These are phyloP conservation scores for Dasysyrphus albostriatus DNA, from an alignment of 2,888 invertebrate species.

Conservation along the genomic window DNA sequence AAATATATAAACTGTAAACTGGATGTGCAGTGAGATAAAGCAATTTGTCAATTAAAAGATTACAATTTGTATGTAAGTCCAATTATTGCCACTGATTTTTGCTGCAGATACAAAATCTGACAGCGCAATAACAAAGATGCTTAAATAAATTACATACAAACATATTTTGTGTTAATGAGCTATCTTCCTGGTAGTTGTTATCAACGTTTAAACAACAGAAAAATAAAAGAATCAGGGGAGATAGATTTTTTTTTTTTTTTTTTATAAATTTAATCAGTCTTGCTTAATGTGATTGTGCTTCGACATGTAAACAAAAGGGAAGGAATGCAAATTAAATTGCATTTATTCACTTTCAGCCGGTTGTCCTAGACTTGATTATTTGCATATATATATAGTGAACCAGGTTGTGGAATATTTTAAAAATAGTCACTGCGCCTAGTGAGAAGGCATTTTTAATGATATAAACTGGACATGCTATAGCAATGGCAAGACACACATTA, in stretches of 20 bases:
- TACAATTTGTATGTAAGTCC: not conserved
- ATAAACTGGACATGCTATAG: not conserved
- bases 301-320: constrained; percentile 45
- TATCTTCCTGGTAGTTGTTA: not conserved
- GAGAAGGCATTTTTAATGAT: not conserved
- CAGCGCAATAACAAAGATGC: not conserved
- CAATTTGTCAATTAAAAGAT: not conserved
- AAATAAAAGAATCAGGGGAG: constrained; percentile 1
- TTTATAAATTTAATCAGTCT: constrained; percentile 47
- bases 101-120: not conserved
- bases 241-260: not conserved
- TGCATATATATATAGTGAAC: constrained; percentile 5
- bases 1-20: not conserved
- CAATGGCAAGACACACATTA: not conserved
- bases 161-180: not conserved
- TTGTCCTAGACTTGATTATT: constrained; percentile 20
- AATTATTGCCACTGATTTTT: not conserved
- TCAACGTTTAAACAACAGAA: not conserved
- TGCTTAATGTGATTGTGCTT: constrained; percentile 38
- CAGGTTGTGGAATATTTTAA: not conserved
- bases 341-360: constrained; percentile 12
- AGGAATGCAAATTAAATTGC: constrained; percentile 43
- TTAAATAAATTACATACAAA: not conserved
- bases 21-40: not conserved
- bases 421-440: not conserved